Evolutionary conservation across 2,797 vertebrate genomes (phyloP).

Genomic region (Poeciliopsis paucimaculata): DNA sequence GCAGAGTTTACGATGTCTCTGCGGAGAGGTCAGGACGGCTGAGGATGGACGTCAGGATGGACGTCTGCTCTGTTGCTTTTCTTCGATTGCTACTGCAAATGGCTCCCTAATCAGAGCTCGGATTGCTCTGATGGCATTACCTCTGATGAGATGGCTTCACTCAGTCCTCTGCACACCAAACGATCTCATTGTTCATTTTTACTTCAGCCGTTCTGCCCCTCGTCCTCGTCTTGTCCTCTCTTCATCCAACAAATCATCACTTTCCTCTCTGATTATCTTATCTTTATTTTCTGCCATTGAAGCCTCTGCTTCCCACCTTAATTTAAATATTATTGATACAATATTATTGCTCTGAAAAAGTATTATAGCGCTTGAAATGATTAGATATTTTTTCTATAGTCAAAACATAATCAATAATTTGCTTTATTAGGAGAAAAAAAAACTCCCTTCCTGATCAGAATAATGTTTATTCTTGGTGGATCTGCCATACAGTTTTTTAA

Average conservation of each 20-base stretch:
- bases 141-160: not conserved
- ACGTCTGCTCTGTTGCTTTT: slow-evolving; percentile 3
- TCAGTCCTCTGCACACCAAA: not conserved
- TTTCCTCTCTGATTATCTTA: not conserved
- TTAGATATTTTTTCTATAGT: not conserved
- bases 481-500: not conserved
- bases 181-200: slow-evolving; percentile 1
- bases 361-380: not conserved
- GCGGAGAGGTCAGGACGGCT: not conserved
- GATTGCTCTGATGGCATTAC: slow-evolving; percentile 7
- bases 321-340: not conserved
- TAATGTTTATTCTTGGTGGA: not conserved
- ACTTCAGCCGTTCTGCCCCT: too few species aligned
- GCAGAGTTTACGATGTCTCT: not conserved
- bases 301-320: not conserved
- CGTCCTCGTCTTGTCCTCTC: not conserved
- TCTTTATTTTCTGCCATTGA: not conserved
- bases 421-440: not conserved
- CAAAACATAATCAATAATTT: not conserved
- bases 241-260: not conserved
- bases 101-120: not conserved
- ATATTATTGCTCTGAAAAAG: not conserved
- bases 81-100: slow-evolving; percentile 12
- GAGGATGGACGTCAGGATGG: slow-evolving; percentile 3
- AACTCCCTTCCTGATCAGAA: too few species aligned